Evolutionary conservation across 1,140 invertebrate species (phyloP), one percentile per base, ranked within the genome.

Genomic region (Drosophila azteca): DNA sequence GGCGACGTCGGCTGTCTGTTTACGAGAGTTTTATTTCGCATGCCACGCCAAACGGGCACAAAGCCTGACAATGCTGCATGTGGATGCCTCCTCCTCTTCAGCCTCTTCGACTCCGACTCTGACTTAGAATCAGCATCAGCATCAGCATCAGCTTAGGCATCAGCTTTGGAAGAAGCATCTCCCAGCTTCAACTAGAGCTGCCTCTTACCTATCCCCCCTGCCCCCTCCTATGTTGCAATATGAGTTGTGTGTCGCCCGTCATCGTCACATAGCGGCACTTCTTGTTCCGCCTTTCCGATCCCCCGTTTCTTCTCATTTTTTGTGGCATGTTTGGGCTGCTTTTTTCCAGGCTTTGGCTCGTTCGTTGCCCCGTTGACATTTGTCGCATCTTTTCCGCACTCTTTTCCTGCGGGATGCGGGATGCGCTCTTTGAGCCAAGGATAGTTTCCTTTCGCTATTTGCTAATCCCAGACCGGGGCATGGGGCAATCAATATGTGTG

Each of bases 11-110:
- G 64, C 82, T 85, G 83, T 87, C 82, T 85, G 82, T 81, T 85
- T 85, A 85, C 83, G 78, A 80, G 74, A 82, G 70, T 85, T 85
- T 87, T 85, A 87, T 87, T 87, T 87, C 83, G 78, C 78, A 68
- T 87, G 82, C 69, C 83, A 87, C 66, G 78, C 74, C 74, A 64
- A 76, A 76, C 63, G 70, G 74, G 82, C 82, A 85, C 68, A 87
- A 82, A 81, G 82, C 69, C 82, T 84, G 82, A 87, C 81, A 77
- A 85, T 81, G 80, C 80, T 61, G 45, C 62, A 77, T 71, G 46
- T 44, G 54, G 54, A 59, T 54, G 52, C 29, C 61, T 65, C 70
- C 70, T 65, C 70, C 65, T 69, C 60, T 51, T 59, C 55, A 57
- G 35, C 35, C 35, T 13, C 44, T 67, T 39, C 57, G 46, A 46